Evolutionary conservation across 1,140 invertebrate genomes (phyloP).

Genomic region (Drosophila erecta): DNA sequence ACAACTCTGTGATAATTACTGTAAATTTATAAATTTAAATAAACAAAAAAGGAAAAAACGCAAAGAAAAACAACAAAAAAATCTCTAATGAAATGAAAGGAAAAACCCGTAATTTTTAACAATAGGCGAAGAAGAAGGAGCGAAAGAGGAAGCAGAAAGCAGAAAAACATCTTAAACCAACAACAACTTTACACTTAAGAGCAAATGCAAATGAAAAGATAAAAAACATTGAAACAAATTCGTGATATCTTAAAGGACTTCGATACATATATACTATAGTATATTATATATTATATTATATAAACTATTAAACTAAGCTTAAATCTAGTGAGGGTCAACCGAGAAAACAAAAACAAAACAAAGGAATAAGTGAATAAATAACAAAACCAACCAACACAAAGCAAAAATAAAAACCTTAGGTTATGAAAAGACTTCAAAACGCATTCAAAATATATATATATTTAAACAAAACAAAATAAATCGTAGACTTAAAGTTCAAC

Average conservation of each 20-base stretch:
- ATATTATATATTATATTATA: slow-evolving; percentile 84
- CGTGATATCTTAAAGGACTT: slow-evolving; percentile 85
- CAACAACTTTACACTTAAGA: slow-evolving; percentile 80
- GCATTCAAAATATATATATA: slow-evolving; percentile 76
- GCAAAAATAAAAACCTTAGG: slow-evolving; percentile 70
- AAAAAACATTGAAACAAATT: slow-evolving; percentile 85
- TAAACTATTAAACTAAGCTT: slow-evolving; percentile 72
- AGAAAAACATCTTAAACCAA: slow-evolving; percentile 62
- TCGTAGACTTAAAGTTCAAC: slow-evolving; percentile 69
- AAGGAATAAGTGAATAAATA: slow-evolving; percentile 64
- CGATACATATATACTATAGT: slow-evolving; percentile 85
- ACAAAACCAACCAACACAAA: slow-evolving; percentile 59
- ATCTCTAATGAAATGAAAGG: slow-evolving; percentile 69
- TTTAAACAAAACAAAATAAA: slow-evolving; percentile 56
- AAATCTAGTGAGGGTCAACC: slow-evolving; percentile 70
- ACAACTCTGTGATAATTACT: slow-evolving; percentile 85
- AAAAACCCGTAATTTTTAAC: slow-evolving; percentile 72
- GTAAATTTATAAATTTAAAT: slow-evolving; percentile 84
- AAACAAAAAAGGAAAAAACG: slow-evolving; percentile 55
- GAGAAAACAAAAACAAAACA: slow-evolving; percentile 39
- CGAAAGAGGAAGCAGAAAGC: slow-evolving; percentile 3
- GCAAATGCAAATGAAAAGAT: slow-evolving; percentile 83
- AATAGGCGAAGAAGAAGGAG: slow-evolving; percentile 43
- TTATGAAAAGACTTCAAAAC: slow-evolving; percentile 81
- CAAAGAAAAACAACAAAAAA: slow-evolving; percentile 52